Conservation (phyloP, 1,140 invertebrate genomes). For the Protaetia brevitarsis region DNA sequence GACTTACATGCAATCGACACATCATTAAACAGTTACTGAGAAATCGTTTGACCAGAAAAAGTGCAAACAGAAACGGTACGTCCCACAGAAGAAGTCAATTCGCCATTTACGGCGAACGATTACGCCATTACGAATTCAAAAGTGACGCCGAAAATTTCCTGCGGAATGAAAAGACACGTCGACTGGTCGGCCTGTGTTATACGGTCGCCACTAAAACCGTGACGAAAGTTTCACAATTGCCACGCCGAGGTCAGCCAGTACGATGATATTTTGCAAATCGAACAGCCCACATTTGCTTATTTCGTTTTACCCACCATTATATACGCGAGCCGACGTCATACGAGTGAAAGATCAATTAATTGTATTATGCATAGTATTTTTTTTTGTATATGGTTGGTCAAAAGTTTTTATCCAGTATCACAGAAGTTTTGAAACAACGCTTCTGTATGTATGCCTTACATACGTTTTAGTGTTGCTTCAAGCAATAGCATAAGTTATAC, state of each 20-base stretch:
- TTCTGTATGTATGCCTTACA: no score
- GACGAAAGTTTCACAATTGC: conserved; percentile 8
- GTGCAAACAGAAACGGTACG: background rate
- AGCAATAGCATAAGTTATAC: no score
- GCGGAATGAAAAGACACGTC: background rate
- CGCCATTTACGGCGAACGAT: background rate
- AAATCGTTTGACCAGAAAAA: background rate
- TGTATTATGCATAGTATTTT: no score
- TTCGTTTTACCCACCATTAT: background rate
- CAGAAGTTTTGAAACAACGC: no score
- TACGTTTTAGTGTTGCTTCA: no score
- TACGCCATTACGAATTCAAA: background rate
- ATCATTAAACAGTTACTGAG: background rate
- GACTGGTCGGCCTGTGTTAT: no score
- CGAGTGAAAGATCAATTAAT: background rate
- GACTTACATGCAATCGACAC: background rate
- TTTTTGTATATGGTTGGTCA: no score
- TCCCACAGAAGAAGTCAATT: background rate
- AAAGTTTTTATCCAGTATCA: no score
- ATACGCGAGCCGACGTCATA: background rate
- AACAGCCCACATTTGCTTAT: background rate
- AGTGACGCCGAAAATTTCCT: background rate
- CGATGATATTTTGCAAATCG: conserved; percentile 11
- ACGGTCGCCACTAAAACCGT: background rate
- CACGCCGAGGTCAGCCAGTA: background rate